Base-by-base conservation (phyloP, 2,113 vertebrate genomes). In the Callipepla californica region DNA sequence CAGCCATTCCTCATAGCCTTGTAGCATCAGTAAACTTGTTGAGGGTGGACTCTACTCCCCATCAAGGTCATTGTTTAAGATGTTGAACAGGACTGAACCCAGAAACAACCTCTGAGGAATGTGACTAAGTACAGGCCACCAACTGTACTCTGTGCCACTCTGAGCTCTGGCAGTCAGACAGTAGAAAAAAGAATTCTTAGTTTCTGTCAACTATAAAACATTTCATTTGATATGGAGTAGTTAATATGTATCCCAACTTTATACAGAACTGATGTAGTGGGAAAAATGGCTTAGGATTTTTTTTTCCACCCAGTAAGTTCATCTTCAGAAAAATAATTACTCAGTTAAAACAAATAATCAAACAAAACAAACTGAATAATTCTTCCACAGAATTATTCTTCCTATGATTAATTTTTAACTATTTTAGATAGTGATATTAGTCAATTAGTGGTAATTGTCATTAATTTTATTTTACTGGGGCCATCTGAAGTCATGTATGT, bases 391-490 rank as follows among this genome's bases (percentile, higher is more conserved):
- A 57, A 36, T 36, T 36, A 36, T 36, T 67, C 53, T 68, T 84
- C 45, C 68, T 28, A n/a, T 67, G 34, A 85, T 74, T 90, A 78
- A 92, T 62, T 50, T 92, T 79, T 61, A 79, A 65, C 89, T 83
- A 91, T 70, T 85, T 40, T 90, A 83, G 79, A 93, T 95, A 94
- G 95, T 91, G 36, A 86, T 80, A 89, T 93, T 94, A 93, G 92
- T 95, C 94, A 96, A 95, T 96, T 96, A 95, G 69, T 94, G 93
- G 91, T 96, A 94, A 96, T 96, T 95, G 67, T 92, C 92, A 95
- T 77, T 78, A 94, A 95, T 95, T 95, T 97, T 86, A 66, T 91
- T 96, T 96, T 65, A 88, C 51, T 36, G 74, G 90, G 48, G 85
- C 73, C 51, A 69, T 93, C 92, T 94, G 44, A 92, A 94, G 34